Percentiles rank a stretch among this genome's conserved stretches.
Conservation (phyloP, 2,113 vertebrate species). For the Lycaon pictus region DNA sequence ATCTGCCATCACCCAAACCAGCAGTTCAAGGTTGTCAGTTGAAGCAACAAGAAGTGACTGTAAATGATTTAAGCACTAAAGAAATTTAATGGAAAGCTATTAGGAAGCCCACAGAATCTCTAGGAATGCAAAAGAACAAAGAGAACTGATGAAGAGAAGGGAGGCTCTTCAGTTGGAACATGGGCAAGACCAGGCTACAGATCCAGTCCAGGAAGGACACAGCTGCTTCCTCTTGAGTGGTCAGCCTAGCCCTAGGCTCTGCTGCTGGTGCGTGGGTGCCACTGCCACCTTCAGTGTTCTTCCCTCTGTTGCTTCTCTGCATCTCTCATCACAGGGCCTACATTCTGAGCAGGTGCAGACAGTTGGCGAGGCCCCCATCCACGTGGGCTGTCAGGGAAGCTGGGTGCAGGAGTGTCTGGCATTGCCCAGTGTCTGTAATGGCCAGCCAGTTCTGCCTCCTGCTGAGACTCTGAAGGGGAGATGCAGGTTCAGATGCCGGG, state of each 20-base stretch:
- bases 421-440: not conserved
- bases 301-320: not conserved
- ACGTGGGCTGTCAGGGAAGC: not conserved
- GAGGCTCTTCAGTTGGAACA: not conserved
- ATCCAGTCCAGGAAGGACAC: not conserved
- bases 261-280: accelerated
- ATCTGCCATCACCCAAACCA: not conserved
- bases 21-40: not conserved
- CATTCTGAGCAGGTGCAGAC: not conserved
- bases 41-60: not conserved
- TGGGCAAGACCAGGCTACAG: not conserved
- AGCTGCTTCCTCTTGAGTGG: not conserved
- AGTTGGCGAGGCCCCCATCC: not conserved
- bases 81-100: not conserved
- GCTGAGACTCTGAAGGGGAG: not conserved
- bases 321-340: not conserved
- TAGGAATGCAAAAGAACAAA: not conserved
- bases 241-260: not conserved
- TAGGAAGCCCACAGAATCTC: not conserved
- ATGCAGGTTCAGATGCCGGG: not conserved
- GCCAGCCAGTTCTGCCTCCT: not conserved
- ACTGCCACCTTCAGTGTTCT: not conserved
- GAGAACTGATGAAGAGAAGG: not conserved
- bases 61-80: not conserved
- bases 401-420: not conserved